A percentile compares a stretch with the other conserved stretches of the same genome.
phyloP scores from a whole-genome alignment of 2,888 invertebrate genomes.

The Yponomeuta plumbellus region DNA sequence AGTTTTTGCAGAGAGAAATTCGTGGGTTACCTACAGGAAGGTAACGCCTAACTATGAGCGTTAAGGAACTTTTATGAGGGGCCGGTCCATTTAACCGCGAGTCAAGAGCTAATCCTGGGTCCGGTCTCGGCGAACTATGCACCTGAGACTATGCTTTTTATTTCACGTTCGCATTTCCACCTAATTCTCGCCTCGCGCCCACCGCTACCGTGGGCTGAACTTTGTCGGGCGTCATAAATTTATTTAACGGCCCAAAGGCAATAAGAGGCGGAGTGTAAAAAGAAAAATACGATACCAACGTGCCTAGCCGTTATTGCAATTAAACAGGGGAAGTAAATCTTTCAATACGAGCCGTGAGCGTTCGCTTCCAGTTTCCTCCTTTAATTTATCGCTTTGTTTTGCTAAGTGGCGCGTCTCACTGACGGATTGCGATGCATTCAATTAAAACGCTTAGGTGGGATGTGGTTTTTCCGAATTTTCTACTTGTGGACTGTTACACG shows the following conservation, averaged over 20 bases:
- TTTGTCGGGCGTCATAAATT: slow-evolving; percentile 76
- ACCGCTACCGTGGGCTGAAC: slow-evolving; percentile 65
- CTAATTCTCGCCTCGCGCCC: slow-evolving; percentile 64
- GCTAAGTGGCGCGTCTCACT: slow-evolving; percentile 65
- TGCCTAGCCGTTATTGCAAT: slow-evolving; percentile 77
- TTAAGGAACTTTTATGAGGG: slow-evolving; percentile 73
- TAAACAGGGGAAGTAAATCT: slow-evolving; percentile 77
- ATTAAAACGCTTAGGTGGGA: slow-evolving; percentile 52
- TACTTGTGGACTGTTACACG: no score
- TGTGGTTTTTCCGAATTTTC: no score
- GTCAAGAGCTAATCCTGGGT: slow-evolving; percentile 64
- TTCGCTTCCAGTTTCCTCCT: slow-evolving; percentile 68
- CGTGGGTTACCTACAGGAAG: slow-evolving; percentile 56
- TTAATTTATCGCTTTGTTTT: slow-evolving; percentile 76
- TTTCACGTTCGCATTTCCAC: slow-evolving; percentile 69
- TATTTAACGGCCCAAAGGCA: slow-evolving; percentile 75
- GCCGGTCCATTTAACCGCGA: slow-evolving; percentile 64
- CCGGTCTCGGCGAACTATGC: slow-evolving; percentile 44
- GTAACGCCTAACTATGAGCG: slow-evolving; percentile 59
- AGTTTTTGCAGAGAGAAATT: slow-evolving; percentile 51
- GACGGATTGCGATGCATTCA: slow-evolving; percentile 72
- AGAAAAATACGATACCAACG: slow-evolving; percentile 77
- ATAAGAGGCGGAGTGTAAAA: slow-evolving; percentile 76
- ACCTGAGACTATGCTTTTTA: slow-evolving; percentile 70
- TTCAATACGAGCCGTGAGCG: slow-evolving; percentile 71